A percentile compares a stretch with the other conserved stretches of the same genome.
Evolutionary conservation across 2,113 vertebrate species (phyloP).

Genomic region (Varanus salvator): DNA sequence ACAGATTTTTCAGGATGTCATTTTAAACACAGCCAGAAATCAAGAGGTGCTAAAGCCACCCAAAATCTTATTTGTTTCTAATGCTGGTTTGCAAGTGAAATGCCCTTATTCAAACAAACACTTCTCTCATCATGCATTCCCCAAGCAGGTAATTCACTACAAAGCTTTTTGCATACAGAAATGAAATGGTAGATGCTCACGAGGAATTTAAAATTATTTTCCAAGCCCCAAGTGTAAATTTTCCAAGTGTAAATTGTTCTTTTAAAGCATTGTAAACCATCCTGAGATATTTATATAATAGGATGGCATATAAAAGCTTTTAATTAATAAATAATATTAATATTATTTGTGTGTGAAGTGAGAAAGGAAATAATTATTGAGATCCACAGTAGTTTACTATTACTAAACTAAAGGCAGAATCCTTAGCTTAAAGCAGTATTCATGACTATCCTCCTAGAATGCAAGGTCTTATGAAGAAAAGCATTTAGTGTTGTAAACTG

Average conservation of each 20-base stretch:
- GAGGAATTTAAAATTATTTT: constrained; percentile 30
- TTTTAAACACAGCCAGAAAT: constrained; percentile 24
- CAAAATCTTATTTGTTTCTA: not conserved
- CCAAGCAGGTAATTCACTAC: not conserved
- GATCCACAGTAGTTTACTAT: constrained; percentile 19
- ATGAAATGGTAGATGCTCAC: not conserved
- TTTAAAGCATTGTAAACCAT: too few relatives aligned
- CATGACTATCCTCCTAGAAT: not conserved
- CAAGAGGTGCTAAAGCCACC: not conserved
- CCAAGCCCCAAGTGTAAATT: constrained; percentile 1
- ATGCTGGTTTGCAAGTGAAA: not conserved
- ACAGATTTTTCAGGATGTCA: not conserved
- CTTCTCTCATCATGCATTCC: not conserved
- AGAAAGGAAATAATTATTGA: constrained; percentile 50
- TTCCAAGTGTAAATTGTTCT: constrained; percentile 1
- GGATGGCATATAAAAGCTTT: too few relatives aligned
- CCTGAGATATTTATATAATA: too few relatives aligned
- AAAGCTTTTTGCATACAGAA: not conserved
- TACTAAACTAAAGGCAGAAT: constrained; percentile 51
- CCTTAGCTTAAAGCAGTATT: constrained; percentile 47
- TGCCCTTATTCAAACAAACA: not conserved
- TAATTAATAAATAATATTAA: constrained; percentile 22
- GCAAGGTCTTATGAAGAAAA: not conserved
- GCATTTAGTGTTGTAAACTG: too few relatives aligned
- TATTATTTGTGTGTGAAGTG: constrained; percentile 43